A percentile compares a stretch with the other conserved stretches of the same genome.
Evolutionary conservation across 2,113 vertebrate species (phyloP).

Genomic region (Scartelaos histophorus): DNA sequence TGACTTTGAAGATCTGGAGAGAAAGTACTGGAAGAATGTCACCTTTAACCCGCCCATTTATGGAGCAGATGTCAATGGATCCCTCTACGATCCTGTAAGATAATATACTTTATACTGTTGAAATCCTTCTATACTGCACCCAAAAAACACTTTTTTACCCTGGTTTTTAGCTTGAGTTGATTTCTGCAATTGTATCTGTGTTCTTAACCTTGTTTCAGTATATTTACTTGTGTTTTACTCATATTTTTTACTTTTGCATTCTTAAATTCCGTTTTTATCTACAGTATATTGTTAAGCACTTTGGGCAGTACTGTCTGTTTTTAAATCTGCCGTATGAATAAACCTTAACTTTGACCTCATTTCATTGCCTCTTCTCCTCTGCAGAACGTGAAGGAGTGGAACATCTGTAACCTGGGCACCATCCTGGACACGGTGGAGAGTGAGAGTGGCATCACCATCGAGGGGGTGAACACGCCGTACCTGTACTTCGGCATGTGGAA

Average conservation of each 20-base stretch:
- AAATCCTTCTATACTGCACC: neutral
- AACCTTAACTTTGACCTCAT: neutral
- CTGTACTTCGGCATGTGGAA: conserved; percentile 99
- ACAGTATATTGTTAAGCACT: no score
- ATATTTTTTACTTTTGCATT: no score
- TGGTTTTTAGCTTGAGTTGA: no score
- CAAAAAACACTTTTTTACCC: no score
- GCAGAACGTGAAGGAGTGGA: conserved; percentile 88
- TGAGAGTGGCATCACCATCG: conserved; percentile 94
- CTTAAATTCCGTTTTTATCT: no score
- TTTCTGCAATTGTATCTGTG: no score
- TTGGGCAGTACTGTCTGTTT: no score
- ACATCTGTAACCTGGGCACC: conserved; percentile 88
- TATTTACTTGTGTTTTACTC: no score
- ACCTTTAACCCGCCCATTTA: conserved; percentile 96
- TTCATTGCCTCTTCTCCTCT: conserved; percentile 7
- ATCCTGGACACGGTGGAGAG: conserved; percentile 93
- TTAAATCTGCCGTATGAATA: no score
- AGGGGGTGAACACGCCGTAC: conserved; percentile 96
- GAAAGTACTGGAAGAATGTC: conserved; percentile 98
- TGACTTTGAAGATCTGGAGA: conserved; percentile 95
- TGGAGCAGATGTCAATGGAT: conserved; percentile 93
- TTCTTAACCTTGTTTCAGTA: no score
- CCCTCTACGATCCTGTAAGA: conserved; percentile 89
- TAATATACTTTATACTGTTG: neutral